These are phyloP conservation scores for Drosophila watanabei DNA, from an alignment of 1,140 invertebrate genomes.

Conservation along the genomic window DNA sequence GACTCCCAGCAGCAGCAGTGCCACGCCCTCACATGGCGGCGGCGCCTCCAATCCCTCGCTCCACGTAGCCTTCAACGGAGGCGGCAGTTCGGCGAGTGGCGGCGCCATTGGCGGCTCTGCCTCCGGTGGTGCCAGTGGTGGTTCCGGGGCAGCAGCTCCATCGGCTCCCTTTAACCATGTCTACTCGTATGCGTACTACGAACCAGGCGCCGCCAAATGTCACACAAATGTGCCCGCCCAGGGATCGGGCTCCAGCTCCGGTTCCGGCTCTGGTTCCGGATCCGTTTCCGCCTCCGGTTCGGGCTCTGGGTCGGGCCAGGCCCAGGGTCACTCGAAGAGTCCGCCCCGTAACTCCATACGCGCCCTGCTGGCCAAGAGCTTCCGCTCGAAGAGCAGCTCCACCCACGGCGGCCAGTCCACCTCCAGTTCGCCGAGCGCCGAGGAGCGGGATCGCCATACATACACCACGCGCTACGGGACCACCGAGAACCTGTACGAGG, in stretches of 20 bases:
- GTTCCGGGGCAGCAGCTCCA: slow-evolving; percentile 70
- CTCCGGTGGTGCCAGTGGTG: slow-evolving; percentile 67
- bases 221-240: slow-evolving; percentile 88
- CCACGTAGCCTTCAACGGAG: slow-evolving; percentile 70
- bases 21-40: slow-evolving; percentile 66
- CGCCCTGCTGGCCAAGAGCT: slow-evolving; percentile 79
- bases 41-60: slow-evolving; percentile 64
- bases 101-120: slow-evolving; percentile 62
- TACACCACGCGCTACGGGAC: slow-evolving; percentile 92
- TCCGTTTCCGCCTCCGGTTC: slow-evolving; percentile 15
- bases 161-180: slow-evolving; percentile 86
- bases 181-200: slow-evolving; percentile 93
- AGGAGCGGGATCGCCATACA: slow-evolving; percentile 87
- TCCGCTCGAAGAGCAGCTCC: slow-evolving; percentile 71
- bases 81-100: slow-evolving; percentile 4
- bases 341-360: slow-evolving; percentile 85
- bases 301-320: neutral
- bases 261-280: slow-evolving; percentile 5
- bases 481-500: slow-evolving; percentile 95
- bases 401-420: slow-evolving; percentile 67
- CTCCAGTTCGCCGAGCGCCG: slow-evolving; percentile 69
- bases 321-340: slow-evolving; percentile 70
- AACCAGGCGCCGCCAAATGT: slow-evolving; percentile 87
- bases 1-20: slow-evolving; percentile 66
- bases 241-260: slow-evolving; percentile 34